A percentile compares a stretch with the other conserved stretches of the same genome.
phyloP scores from a whole-genome alignment of 2,888 invertebrate genomes.

The Erebia ligea region DNA sequence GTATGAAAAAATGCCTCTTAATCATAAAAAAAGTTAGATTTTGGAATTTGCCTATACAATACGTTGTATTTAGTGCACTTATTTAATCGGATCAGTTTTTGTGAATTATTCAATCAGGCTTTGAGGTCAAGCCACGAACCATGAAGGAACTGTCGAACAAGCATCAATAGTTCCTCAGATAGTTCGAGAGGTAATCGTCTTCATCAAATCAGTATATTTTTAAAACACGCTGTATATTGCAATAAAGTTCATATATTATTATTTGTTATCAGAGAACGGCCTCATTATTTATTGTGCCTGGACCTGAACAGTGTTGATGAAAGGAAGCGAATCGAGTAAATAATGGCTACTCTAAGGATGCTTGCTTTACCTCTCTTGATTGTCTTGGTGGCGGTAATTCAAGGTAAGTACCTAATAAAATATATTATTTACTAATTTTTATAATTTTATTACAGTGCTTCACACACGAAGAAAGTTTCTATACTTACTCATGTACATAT shows the following conservation, averaged over 20 bases:
- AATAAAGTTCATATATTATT: slow-evolving; percentile 28
- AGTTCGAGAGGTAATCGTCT: slow-evolving; percentile 3
- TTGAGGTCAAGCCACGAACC: slow-evolving; percentile 43
- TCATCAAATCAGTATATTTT: slow-evolving; percentile 1
- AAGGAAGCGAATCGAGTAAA: not conserved
- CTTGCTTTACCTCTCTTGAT: not conserved
- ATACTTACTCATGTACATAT: too few relatives aligned
- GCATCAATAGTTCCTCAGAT: slow-evolving; percentile 20
- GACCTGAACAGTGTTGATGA: slow-evolving; percentile 9
- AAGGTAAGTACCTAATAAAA: not conserved
- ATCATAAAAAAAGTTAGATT: too few relatives aligned
- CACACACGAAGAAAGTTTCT: too few relatives aligned
- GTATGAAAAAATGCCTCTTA: too few relatives aligned
- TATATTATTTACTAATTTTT: too few relatives aligned
- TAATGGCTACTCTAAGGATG: not conserved
- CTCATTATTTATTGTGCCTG: slow-evolving; percentile 14
- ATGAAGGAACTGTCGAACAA: slow-evolving; percentile 37
- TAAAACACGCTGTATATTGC: slow-evolving; percentile 30
- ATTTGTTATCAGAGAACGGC: slow-evolving; percentile 24
- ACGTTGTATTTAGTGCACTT: not conserved
- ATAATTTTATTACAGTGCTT: too few relatives aligned
- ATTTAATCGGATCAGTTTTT: slow-evolving; percentile 37
- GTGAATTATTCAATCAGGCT: slow-evolving; percentile 43
- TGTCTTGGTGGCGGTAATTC: not conserved
- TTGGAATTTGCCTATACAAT: too few relatives aligned